A percentile compares a stretch with the other conserved stretches of the same genome.
phyloP scores from a whole-genome alignment of 2,797 vertebrate species.

The Syndactyla subalaris region DNA sequence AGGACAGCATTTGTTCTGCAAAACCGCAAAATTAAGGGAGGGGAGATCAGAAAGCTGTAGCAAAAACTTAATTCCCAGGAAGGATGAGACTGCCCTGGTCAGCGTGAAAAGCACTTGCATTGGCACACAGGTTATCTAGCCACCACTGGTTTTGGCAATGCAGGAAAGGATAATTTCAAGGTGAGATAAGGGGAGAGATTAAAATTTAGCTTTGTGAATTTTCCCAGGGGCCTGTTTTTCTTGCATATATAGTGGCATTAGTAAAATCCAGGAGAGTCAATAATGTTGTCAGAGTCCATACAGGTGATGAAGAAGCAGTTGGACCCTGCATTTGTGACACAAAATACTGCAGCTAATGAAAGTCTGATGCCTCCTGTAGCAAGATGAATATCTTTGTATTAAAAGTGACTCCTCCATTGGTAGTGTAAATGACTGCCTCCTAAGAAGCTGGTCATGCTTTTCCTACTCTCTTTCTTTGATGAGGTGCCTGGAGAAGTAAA shows the following conservation, averaged over 20 bases:
- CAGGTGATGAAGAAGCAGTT: neutral
- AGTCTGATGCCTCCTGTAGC: neutral
- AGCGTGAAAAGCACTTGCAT: neutral
- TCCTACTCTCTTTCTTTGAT: neutral
- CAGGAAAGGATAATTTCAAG: neutral
- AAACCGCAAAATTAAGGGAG: neutral
- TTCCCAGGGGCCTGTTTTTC: neutral
- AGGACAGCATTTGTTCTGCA: neutral
- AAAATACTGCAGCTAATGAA: neutral
- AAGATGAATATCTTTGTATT: neutral
- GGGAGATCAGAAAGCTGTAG: neutral
- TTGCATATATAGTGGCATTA: neutral
- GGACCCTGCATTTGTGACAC: neutral
- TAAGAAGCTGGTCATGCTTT: neutral
- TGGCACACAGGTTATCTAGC: neutral
- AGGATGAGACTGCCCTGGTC: neutral
- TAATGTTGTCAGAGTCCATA: neutral
- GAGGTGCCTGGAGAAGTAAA: neutral
- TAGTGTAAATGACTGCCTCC: neutral
- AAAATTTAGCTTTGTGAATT: neutral
- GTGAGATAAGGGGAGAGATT: neutral
- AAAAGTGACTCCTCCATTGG: neutral
- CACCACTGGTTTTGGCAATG: neutral
- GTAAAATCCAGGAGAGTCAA: neutral
- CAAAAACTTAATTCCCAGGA: neutral